Base-by-base conservation (phyloP, 2,888 invertebrate genomes). In the Gymnocheta viridis region DNA sequence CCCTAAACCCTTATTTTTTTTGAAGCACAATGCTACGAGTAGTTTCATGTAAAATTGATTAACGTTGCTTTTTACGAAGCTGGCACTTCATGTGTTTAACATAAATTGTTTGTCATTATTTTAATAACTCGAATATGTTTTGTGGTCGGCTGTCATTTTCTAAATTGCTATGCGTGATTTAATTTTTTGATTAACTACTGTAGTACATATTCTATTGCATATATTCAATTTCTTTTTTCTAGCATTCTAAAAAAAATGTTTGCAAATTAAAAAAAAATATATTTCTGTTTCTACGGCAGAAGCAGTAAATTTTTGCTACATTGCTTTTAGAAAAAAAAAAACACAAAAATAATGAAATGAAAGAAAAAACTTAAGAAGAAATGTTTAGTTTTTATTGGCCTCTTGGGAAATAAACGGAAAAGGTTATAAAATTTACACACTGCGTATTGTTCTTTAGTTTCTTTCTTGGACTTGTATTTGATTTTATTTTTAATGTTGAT, bases 401-500 rank as follows among this genome's bases (percentile, higher is more conserved):
- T 17, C 35, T 12, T 10, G 58, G 35, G 58, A 58, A 58, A 58
- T 35, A 58, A 58, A 35, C n/a, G 19, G 19, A 35, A 17, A 58
- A 17, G 17, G 12, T 35, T 12, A 9, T 58, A 19, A 35, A 51
- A 24, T 58, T 19, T 35, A 19, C 17, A 19, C 58, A 32, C 17
- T 10, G 1, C 19, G 3, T 58, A 4, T 35, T 0, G 12, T 32
- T 10, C 5, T 12, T 19, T 58, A 17, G 19, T 32, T 10, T 19
- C 58, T 17, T 58, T 24, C 22, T 51, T 51, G 51, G 51, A 51
- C 35, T 58, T 10, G 3, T 6, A 10, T 19, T 58, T 58, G 7
- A 58, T 32, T 19, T 58, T 19, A 32, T 32, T 32, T n/a, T 58
- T 58, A 35, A 35, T 58, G 58, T 58, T 32, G 58, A 51, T 51